Evolutionary conservation across 2,888 invertebrate genomes (phyloP).

Genomic region (Sphaerophoria taeniata): DNA sequence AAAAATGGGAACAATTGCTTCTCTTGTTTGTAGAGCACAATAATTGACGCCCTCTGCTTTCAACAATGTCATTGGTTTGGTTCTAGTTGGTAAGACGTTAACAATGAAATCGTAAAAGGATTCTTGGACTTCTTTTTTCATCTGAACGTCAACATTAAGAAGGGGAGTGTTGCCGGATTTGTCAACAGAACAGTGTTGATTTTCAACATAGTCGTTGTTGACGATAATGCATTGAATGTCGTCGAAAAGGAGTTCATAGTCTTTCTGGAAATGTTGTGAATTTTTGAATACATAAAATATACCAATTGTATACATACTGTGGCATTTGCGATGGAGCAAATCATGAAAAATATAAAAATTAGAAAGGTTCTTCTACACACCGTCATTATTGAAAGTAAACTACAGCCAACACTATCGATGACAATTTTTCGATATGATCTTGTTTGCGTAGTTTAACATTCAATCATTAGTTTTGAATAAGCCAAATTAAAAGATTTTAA

Average conservation of each 20-base stretch:
- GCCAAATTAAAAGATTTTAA: too few relatives aligned
- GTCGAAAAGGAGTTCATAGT: not conserved
- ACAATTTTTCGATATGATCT: too few relatives aligned
- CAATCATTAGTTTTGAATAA: too few relatives aligned
- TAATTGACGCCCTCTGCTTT: slow-evolving; percentile 2
- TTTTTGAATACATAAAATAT: too few relatives aligned
- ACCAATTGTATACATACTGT: too few relatives aligned
- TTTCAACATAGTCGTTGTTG: not conserved
- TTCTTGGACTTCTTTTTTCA: slow-evolving; percentile 27
- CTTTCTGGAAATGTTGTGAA: not conserved
- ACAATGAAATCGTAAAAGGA: not conserved
- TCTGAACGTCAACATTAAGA: not conserved
- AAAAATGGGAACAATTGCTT: not conserved
- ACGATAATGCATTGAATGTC: slow-evolving; percentile 1
- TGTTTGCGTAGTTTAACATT: too few relatives aligned
- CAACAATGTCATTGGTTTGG: not conserved
- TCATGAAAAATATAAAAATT: too few relatives aligned
- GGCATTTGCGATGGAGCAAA: too few relatives aligned
- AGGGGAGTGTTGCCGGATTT: not conserved
- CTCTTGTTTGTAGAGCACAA: not conserved
- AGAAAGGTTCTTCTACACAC: too few relatives aligned
- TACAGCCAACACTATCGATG: too few relatives aligned
- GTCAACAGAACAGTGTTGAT: not conserved
- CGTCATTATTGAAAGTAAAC: too few relatives aligned
- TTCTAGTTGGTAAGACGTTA: not conserved